Percentiles rank a stretch among this genome's conserved stretches.
Conservation (phyloP, 2,888 invertebrate species). For the Drosophila pseudotakahashii region DNA sequence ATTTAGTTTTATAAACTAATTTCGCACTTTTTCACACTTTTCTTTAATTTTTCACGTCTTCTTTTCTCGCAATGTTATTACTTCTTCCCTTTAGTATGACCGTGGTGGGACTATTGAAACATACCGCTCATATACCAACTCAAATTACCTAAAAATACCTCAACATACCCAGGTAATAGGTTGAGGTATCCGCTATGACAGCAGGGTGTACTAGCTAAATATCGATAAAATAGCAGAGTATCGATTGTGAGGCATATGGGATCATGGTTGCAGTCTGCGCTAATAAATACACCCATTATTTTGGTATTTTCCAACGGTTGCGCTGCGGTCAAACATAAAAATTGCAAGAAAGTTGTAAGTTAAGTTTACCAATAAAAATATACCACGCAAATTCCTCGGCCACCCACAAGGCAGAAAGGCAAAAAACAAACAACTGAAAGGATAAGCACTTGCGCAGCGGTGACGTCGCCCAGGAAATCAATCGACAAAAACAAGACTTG, state of each 20-base stretch:
- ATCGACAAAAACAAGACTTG: constrained; percentile 64
- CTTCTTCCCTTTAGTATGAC: constrained; percentile 55
- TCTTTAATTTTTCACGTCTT: constrained; percentile 51
- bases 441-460: constrained; percentile 29
- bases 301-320: not conserved
- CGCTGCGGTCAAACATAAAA: constrained; percentile 32
- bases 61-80: constrained; percentile 51
- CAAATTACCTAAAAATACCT: not conserved
- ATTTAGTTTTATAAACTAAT: not conserved
- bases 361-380: constrained; percentile 29
- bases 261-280: not conserved
- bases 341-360: constrained; percentile 55
- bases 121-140: too few relatives aligned
- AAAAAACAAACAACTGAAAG: constrained; percentile 6
- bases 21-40: constrained; percentile 44
- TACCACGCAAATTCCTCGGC: constrained; percentile 21
- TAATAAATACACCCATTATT: not conserved
- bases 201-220: not conserved
- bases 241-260: too few relatives aligned
- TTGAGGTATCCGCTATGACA: not conserved
- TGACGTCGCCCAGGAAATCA: constrained; percentile 46
- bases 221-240: too few relatives aligned
- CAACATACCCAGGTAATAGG: not conserved
- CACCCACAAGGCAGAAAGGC: constrained; percentile 19
- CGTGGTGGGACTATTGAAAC: constrained; percentile 1